Conservation (phyloP, 2,888 invertebrate genomes). For the Heteropelma amictum region DNA sequence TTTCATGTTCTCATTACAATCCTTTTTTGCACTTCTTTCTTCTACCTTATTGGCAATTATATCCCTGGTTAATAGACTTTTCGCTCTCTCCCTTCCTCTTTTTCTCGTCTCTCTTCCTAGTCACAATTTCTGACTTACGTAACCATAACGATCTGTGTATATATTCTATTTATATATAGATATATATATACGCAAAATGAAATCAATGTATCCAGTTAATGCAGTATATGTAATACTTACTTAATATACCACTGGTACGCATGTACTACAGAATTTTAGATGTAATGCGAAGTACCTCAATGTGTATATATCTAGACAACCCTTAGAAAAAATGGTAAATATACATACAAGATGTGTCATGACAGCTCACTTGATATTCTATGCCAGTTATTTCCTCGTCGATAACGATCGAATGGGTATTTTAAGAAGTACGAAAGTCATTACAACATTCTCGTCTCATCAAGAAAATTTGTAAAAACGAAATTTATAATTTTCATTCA, state of each 20-base stretch:
- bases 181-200: conserved; percentile 19
- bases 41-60: conserved; percentile 67
- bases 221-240: conserved; percentile 28
- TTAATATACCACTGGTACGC: background rate
- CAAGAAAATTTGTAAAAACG: no score
- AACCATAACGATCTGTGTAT: conserved; percentile 28
- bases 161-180: conserved; percentile 10
- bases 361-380: background rate
- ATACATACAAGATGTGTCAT: background rate
- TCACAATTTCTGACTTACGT: conserved; percentile 35
- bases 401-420: background rate
- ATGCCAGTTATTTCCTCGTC: no score
- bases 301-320: conserved; percentile 23
- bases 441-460: no score
- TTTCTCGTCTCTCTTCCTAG: conserved; percentile 45
- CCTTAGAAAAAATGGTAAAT: conserved; percentile 4
- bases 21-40: conserved; percentile 15
- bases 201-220: conserved; percentile 2
- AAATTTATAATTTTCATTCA: no score
- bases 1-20: conserved; percentile 36
- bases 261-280: no score
- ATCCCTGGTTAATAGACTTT: conserved; percentile 57
- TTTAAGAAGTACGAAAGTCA: background rate
- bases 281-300: background rate
- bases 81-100: conserved; percentile 53